Evolutionary conservation across 2,113 vertebrate species (phyloP), one percentile per base, ranked within the genome.

Genomic region (Asarcornis scutulata): DNA sequence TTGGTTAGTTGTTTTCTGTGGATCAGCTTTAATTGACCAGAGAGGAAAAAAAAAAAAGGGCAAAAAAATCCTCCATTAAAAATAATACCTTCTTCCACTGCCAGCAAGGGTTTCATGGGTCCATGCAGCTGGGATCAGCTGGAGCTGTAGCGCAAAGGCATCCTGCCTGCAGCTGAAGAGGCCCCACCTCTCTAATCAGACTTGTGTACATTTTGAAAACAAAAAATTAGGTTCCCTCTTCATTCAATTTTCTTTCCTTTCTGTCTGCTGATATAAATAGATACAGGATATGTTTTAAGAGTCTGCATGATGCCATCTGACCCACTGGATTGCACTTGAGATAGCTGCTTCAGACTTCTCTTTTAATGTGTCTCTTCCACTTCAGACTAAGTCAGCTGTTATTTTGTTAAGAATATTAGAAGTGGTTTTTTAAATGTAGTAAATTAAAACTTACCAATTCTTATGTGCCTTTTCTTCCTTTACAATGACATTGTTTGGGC

Each of bases 381-480:
- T 92, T 83, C 78, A 88, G 73, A 78, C 31, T 64, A 50, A 29
- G 48, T 80, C 81, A 93, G 59, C 40, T 92, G 44, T 79, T 91
- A 63, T 32, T 89, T 29, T 66, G 11, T 66, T 77, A 73, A 64
- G 52, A 91, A 59, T 89, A 91, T 86, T 91, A 81, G 53, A 95
- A 93, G 27, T 72, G 67, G 34, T 96, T 95, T 81, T 60, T 4
- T 79, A 92, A 93, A 82, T 67, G 64, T 34, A 60, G 75, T 94
- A 94, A 96, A 92, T 91, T 58, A 83, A 91, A 95, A 44, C 7
- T 17, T 60, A 60, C 34, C 3, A 74, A 77, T 74, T 93, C 66
- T 69, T 94, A 44, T 60, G 50, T 55, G 46, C 66, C 32, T 80
- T n/a, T 82, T 89, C 73, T 89, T 97, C 80, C 53, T 92, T 96